Conservation (phyloP, 2,888 invertebrate species). For the Helleia helle region DNA sequence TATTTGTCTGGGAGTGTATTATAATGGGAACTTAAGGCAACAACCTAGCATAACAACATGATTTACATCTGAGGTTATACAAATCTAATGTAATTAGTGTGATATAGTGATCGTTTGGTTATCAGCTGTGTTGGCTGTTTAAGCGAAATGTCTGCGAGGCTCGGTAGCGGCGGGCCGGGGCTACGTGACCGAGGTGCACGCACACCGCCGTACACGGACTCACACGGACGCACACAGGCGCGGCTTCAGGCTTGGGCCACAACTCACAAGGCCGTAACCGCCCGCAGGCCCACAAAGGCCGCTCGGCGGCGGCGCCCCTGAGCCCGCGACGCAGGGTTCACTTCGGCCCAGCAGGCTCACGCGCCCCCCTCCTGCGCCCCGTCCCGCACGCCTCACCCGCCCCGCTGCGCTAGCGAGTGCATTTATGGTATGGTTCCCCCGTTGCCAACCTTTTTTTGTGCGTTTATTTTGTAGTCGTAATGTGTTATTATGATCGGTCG, state of each 20-base stretch:
- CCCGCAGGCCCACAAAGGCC: constrained; percentile 59
- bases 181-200: constrained; percentile 68
- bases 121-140: constrained; percentile 12
- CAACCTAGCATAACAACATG: no score
- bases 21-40: no score
- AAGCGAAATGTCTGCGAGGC: constrained; percentile 45
- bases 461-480: constrained; percentile 31
- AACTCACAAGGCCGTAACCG: constrained; percentile 33
- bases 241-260: constrained; percentile 44
- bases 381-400: constrained; percentile 34
- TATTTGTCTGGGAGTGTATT: no score
- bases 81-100: no score
- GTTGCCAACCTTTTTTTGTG: constrained; percentile 56
- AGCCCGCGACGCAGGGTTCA: constrained; percentile 19
- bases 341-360: constrained; percentile 25
- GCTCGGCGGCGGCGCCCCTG: constrained; percentile 28
- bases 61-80: no score
- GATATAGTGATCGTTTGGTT: no score
- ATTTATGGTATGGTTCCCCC: constrained; percentile 60
- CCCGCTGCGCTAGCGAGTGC: constrained; percentile 69
- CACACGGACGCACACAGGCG: constrained; percentile 38
- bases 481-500: neutral
- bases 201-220: constrained; percentile 51
- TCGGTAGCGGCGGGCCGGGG: constrained; percentile 46
- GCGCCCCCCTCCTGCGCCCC: constrained; percentile 26